Base-by-base conservation (phyloP, 2,888 invertebrate genomes). In the Matsumyia berberina region DNA sequence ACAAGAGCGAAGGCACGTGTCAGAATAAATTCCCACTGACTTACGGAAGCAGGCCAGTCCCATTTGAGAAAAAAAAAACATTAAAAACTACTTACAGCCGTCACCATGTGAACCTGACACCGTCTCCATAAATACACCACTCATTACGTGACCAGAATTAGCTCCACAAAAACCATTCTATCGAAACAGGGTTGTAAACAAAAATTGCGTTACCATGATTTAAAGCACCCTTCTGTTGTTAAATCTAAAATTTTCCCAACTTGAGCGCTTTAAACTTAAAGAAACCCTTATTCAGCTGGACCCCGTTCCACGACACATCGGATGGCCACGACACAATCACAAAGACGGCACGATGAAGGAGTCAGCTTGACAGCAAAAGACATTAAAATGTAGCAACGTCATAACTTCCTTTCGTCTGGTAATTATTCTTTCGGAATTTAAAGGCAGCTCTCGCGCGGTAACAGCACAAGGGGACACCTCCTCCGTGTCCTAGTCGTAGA, bases 351-450 rank as follows among this genome's bases (percentile, higher is more conserved):
- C 35, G 42, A 46, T 8, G 44, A 37, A 74, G 60, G 57, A 80
- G 70, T 70, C 55, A 73, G 49, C 44, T 70, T 85, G 85, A 85
- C 85, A 85, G 74, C 64, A 70, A 69, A 83, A 83, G 74, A 85
- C 80, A 85, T 85, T 80, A 85, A 82, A 85, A 76, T 80, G 85
- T 80, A 60, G 80, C 85, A 76, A 74, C 70, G 85, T 85, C 85
- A 85, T 85, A 85, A 85, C 76, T 80, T 80, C 58, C 80, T 57
- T 85, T 80, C 74, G 79, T 76, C 85, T 85, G 80, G 85, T 85
- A 85, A 85, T 85, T 85, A 85, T 85, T 85, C 85, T 80, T 80
- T 74, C 31, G 80, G 69, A 85, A 80, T 85, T 76, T 74, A 66
- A 80, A 70, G 70, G 70, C 66, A 85, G 53, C 64, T 78, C 70